Evolutionary conservation across 2,797 vertebrate species (phyloP).

Genomic region (Pseudocheirus occidentalis): DNA sequence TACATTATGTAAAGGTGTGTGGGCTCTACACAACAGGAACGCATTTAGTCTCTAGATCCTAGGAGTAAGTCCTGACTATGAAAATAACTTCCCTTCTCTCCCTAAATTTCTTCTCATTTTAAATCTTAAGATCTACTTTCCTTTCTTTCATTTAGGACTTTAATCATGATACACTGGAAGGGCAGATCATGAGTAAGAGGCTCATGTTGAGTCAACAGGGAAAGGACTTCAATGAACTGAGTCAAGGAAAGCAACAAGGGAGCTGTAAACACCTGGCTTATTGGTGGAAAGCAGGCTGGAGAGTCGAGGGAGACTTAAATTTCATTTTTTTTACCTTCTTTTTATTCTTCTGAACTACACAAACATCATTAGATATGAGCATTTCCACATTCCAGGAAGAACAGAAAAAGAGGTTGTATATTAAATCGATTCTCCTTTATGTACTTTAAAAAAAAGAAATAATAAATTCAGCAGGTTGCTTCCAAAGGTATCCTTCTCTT

Average conservation of each 20-base stretch:
- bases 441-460: background rate
- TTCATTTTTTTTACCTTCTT: background rate
- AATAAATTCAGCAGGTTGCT: background rate
- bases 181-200: background rate
- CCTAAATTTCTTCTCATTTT: background rate
- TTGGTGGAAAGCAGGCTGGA: background rate
- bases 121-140: background rate
- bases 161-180: background rate
- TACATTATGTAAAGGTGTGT: background rate
- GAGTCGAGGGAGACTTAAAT: background rate
- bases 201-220: accelerated
- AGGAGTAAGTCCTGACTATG: background rate
- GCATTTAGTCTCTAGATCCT: background rate
- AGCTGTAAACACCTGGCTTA: background rate
- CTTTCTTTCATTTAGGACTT: background rate
- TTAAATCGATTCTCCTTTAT: background rate
- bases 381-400: background rate
- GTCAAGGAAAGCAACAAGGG: background rate
- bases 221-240: background rate
- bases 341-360: background rate
- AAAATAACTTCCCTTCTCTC: background rate
- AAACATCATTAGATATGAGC: background rate
- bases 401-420: background rate
- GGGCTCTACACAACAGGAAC: too few species aligned
- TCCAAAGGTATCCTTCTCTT: background rate